phyloP scores from a whole-genome alignment of 2,797 vertebrate genomes.

The Melanotaenia maccullochi region DNA sequence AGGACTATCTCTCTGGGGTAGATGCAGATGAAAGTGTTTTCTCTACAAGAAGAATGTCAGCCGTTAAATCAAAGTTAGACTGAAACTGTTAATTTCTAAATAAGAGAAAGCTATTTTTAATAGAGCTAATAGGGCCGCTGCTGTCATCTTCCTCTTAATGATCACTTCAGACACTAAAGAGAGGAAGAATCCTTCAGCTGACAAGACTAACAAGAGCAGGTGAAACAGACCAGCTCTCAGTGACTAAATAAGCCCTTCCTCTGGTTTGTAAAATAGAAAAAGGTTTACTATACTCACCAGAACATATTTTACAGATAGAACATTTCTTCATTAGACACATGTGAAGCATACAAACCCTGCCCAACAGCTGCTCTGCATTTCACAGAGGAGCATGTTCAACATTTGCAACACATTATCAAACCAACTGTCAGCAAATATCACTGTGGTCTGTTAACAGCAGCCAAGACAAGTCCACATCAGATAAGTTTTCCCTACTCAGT shows the following conservation, averaged over 20 bases:
- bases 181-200: slow-evolving; percentile 27
- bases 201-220: slow-evolving; percentile 36
- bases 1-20: slow-evolving; percentile 24
- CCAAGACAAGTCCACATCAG: slow-evolving; percentile 23
- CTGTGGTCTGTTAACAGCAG: slow-evolving; percentile 47
- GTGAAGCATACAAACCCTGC: neutral
- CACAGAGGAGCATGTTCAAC: slow-evolving; percentile 33
- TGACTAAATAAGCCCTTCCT: neutral
- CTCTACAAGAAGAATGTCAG: slow-evolving; percentile 39
- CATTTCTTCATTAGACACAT: slow-evolving; percentile 26
- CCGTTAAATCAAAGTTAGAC: slow-evolving; percentile 25
- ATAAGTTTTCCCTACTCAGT: slow-evolving; percentile 14
- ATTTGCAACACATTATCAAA: slow-evolving; percentile 48
- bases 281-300: neutral
- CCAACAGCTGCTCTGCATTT: slow-evolving; percentile 44
- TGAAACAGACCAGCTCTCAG: slow-evolving; percentile 26
- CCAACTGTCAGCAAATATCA: slow-evolving; percentile 52
- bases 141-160: slow-evolving; percentile 40
- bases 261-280: slow-evolving; percentile 9
- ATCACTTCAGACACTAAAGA: slow-evolving; percentile 34
- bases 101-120: slow-evolving; percentile 42
- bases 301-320: slow-evolving; percentile 2
- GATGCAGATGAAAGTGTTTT: slow-evolving; percentile 42
- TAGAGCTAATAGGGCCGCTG: slow-evolving; percentile 17
- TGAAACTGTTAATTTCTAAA: slow-evolving; percentile 45